Evolutionary conservation across 2,888 invertebrate genomes (phyloP), one percentile per base, ranked within the genome.

Genomic region (Cancer borealis): DNA sequence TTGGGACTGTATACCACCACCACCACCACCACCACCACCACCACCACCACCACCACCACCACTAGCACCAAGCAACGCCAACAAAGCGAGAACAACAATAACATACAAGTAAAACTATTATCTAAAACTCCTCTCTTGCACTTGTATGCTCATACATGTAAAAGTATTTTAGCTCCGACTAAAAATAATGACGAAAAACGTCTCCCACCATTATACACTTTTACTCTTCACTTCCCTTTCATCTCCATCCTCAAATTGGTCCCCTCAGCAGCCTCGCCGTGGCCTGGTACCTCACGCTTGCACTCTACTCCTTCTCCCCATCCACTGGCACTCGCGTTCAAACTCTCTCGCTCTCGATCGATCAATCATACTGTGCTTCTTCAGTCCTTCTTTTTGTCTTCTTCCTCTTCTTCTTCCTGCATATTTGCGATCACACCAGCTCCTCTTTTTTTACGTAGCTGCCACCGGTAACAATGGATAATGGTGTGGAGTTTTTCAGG

Each of bases 81-180:
- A 21, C 66, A 66, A 66, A 66, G 66, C 66, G 66, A 66, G n/a
- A 66, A n/a, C n/a, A 66, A 66, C 66, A 66, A 66, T 66, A 66
- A n/a, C 66, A 21, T 66, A 66, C 66, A n/a, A n/a, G 66, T 66
- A n/a, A 66, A 66, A 66, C 66, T 66, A n/a, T 66, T 66, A 66
- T 66, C 66, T 14, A 66, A n/a, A 66, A n/a, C n/a, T 66, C n/a
- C n/a, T 21, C 17, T 21, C 66, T n/a, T 21, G 66, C n/a, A 66
- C 66, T 66, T 66, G 66, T 66, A 66, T n/a, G 66, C n/a, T 66
- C 66, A 66, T 66, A 21, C n/a, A 66, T n/a, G n/a, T n/a, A 66
- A 66, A 6, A n/a, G 1, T n/a, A 66, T 66, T 66, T n/a, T n/a
- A 66, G 66, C 66, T n/a, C n/a, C 66, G n/a, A n/a, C 66, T n/a